A percentile compares a stretch with the other conserved stretches of the same genome.
These are phyloP conservation scores for Rachycentron canadum DNA, from an alignment of 2,797 vertebrate species.

Conservation along the genomic window DNA sequence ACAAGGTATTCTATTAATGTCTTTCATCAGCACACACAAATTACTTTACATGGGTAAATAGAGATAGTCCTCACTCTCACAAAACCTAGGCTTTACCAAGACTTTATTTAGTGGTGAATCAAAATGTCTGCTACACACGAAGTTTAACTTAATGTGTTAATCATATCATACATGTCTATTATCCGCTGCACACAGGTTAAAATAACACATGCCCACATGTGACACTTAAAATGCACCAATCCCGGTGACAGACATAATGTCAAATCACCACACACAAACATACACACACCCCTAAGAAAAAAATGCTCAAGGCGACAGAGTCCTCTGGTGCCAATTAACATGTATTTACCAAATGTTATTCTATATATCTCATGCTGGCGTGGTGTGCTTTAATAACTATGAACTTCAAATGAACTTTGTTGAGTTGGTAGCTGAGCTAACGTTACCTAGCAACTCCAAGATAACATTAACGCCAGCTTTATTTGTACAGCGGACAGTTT, in stretches of 20 bases:
- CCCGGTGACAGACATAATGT: neutral
- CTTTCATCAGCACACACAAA: neutral
- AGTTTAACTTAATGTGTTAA: neutral
- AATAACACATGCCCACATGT: neutral
- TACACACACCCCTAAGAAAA: neutral
- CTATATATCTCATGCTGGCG: neutral
- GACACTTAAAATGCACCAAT: neutral
- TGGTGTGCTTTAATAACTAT: neutral
- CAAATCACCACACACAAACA: neutral
- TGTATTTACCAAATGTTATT: neutral
- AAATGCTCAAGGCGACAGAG: neutral
- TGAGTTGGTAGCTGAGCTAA: too few relatives aligned
- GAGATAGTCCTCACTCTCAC: neutral
- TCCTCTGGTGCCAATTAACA: neutral
- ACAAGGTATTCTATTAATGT: neutral
- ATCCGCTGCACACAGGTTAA: neutral
- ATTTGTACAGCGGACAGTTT: neutral
- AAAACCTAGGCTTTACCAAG: neutral
- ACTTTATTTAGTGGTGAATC: neutral
- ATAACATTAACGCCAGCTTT: neutral
- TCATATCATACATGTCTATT: too few relatives aligned
- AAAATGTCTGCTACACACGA: neutral
- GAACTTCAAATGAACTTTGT: neutral
- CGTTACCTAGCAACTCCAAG: neutral
- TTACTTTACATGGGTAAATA: neutral